Base-by-base conservation (phyloP, 1,140 invertebrate species). In the Agrypnia vestita region DNA sequence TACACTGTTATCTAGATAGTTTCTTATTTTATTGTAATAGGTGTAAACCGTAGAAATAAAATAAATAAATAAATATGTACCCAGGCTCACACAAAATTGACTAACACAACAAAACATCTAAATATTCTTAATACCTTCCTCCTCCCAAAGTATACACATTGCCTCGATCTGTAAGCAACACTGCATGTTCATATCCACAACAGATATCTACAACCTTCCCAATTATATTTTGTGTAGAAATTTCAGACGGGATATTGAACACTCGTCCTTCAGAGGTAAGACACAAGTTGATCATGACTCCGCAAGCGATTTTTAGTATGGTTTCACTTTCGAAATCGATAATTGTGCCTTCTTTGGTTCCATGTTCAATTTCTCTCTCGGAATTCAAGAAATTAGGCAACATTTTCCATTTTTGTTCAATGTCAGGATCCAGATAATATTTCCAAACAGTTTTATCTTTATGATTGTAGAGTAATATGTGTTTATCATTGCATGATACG, bases 131-230 rank as follows among this genome's bases (percentile, higher is more conserved):
- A 88, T 86, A 96, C 95, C 94, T 94, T 84, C 96, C 95, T 84
- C 91, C 91, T 59, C 96, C 96, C 92, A 93, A 96, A 13, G 93
- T 93, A 84, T 94, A 96, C 76, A 97, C 90, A 82, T 91, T 90
- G 0, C 96, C 96, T 84, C 90, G 88, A 79, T 91, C 90, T 73
- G 94, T 93, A 3, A 97, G 87, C 47, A 96, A 79, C 11, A 97
- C 84, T 15, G 91, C 92, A 87, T 97, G 96, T 86, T 97, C 95
- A 86, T 93, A 92, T 4, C 96, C 96, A 87, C 94, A 94, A 67
- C 89, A 88, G 55, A 97, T 86, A 84, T 95, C 92, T 61, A 89
- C 86, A 64, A 94, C 90, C 84, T 90, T 91, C 46, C 90, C 84
- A 69, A 85, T 84, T 83, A 89, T 89, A 81, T 89, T 89, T 19